phyloP scores from a whole-genome alignment of 2,797 vertebrate species.

The Bradypodion ventrale region DNA sequence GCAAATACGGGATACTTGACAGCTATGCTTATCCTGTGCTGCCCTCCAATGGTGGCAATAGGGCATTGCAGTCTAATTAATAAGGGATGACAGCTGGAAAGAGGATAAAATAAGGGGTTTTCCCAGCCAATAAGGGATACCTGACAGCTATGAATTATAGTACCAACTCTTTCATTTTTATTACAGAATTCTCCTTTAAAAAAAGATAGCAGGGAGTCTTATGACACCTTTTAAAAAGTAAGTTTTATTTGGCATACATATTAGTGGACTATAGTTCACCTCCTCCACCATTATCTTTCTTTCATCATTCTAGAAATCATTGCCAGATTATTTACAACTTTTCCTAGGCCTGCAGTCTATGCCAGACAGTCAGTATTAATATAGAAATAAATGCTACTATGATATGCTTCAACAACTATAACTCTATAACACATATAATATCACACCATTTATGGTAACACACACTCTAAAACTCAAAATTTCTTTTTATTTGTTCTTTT shows the following conservation, averaged over 20 bases:
- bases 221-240: too few relatives aligned
- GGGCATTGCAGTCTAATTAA: too few relatives aligned
- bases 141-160: too few relatives aligned
- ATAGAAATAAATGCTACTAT: slow-evolving; percentile 19
- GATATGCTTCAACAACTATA: neutral
- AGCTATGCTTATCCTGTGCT: too few relatives aligned
- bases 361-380: slow-evolving; percentile 4
- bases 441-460: slow-evolving; percentile 27
- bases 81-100: too few relatives aligned
- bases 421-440: slow-evolving; percentile 3
- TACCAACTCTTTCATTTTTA: neutral
- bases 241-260: too few relatives aligned
- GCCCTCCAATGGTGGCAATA: too few relatives aligned
- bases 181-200: neutral
- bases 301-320: slow-evolving; percentile 12
- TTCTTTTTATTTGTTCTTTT: slow-evolving; percentile 8
- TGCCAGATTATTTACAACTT: neutral
- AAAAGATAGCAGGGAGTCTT: too few relatives aligned
- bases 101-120: too few relatives aligned
- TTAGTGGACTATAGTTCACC: neutral
- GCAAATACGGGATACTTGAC: too few relatives aligned
- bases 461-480: slow-evolving; percentile 4
- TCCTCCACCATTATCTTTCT: neutral
- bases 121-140: too few relatives aligned
- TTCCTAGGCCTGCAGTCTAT: neutral